phyloP scores from a whole-genome alignment of 2,113 vertebrate species.

The Neopipo cinnamomea region DNA sequence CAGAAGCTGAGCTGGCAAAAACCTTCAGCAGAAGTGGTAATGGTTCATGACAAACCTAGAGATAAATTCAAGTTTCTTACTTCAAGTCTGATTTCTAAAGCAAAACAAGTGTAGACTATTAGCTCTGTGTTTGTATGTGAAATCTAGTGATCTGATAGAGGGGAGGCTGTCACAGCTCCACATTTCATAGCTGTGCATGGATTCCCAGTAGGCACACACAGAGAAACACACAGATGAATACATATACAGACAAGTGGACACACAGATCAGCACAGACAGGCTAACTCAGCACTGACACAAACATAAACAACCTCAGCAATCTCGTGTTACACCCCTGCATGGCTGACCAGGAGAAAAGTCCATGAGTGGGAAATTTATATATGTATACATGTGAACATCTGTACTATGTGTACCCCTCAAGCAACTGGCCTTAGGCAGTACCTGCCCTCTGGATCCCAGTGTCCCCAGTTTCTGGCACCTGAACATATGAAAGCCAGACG shows the following conservation, averaged over 20 bases:
- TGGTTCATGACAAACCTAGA: not conserved
- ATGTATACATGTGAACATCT: not conserved
- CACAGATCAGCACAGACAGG: not conserved
- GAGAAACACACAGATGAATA: not conserved
- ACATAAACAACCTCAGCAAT: not conserved
- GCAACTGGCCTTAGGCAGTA: not conserved
- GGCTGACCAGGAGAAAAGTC: not conserved
- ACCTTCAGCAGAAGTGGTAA: not conserved
- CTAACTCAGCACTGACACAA: not conserved
- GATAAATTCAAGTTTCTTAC: not conserved
- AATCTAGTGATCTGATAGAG: not conserved
- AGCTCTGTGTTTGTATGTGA: not conserved
- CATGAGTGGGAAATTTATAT: not conserved
- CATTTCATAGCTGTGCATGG: accelerated
- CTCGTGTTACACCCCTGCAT: not conserved
- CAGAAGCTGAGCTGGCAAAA: not conserved
- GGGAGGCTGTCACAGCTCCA: not conserved
- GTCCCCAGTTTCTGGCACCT: not conserved
- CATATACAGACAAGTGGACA: not conserved
- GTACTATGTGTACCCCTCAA: not conserved
- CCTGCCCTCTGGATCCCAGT: not conserved
- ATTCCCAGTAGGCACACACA: not conserved
- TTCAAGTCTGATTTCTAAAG: not conserved
- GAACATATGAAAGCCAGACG: accelerated
- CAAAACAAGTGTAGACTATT: not conserved